These are phyloP conservation scores for Lacanobia wlatinum DNA, from an alignment of 2,888 invertebrate genomes.

Conservation along the genomic window DNA sequence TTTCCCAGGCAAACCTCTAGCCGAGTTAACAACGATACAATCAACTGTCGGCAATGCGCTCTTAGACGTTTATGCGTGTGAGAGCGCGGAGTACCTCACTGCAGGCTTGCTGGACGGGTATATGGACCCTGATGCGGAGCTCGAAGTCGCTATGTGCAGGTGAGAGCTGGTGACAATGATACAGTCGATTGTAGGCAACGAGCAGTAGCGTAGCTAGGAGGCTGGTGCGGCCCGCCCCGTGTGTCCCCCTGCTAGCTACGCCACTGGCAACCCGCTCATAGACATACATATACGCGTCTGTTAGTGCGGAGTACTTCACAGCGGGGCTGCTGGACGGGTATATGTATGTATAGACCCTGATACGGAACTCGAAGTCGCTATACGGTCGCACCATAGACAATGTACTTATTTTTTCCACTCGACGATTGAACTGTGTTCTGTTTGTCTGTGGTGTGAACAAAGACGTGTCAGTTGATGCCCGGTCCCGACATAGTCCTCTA, in stretches of 20 bases:
- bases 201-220: too few species aligned
- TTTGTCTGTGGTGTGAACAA: too few species aligned
- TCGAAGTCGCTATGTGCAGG: slow-evolving; percentile 96
- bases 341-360: slow-evolving; percentile 95
- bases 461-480: too few species aligned
- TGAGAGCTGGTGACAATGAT: slow-evolving; percentile 70
- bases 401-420: too few species aligned
- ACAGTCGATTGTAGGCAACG: background rate
- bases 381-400: too few species aligned
- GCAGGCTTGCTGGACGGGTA: slow-evolving; percentile 95
- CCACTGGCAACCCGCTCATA: slow-evolving; percentile 72
- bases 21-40: slow-evolving; percentile 77
- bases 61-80: slow-evolving; percentile 94
- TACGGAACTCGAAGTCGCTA: slow-evolving; percentile 94
- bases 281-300: slow-evolving; percentile 94
- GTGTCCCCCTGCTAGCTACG: too few species aligned
- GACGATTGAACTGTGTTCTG: too few species aligned
- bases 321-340: slow-evolving; percentile 95
- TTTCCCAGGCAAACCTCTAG: slow-evolving; percentile 79
- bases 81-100: slow-evolving; percentile 96
- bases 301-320: slow-evolving; percentile 96
- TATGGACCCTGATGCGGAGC: slow-evolving; percentile 93
- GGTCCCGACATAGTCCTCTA: too few species aligned
- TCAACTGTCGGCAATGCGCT: slow-evolving; percentile 90
- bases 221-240: too few species aligned